These are phyloP conservation scores for Lasioglossum villosulum DNA, from an alignment of 2,888 invertebrate species.

Conservation along the genomic window DNA sequence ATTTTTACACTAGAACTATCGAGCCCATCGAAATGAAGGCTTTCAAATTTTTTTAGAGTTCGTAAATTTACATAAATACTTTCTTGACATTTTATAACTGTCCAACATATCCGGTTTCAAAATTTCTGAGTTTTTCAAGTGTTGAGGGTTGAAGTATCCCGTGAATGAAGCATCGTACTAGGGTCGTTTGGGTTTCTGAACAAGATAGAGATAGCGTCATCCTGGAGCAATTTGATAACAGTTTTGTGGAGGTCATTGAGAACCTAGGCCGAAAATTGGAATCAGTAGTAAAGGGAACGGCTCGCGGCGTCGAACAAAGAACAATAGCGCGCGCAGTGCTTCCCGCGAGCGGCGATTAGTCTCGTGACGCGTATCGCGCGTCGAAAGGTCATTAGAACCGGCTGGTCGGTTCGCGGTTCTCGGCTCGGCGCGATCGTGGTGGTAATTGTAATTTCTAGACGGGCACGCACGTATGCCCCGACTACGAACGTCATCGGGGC, in stretches of 20 bases:
- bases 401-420: conserved; percentile 46
- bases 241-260: not conserved
- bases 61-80: too few relatives aligned
- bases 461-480: conserved; percentile 45
- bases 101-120: too few relatives aligned
- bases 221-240: not conserved
- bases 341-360: conserved; percentile 65
- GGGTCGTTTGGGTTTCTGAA: not conserved
- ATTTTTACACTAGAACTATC: too few relatives aligned
- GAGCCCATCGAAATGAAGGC: too few relatives aligned
- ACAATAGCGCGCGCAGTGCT: conserved; percentile 55
- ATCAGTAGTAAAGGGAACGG: not conserved
- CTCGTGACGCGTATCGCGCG: conserved; percentile 67
- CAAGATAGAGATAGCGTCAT: not conserved
- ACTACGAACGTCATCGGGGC: conserved; percentile 68
- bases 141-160: not conserved
- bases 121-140: too few relatives aligned
- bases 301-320: conserved; percentile 28
- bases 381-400: conserved; percentile 73
- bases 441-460: conserved; percentile 69
- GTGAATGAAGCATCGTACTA: too few relatives aligned
- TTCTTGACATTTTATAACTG: too few relatives aligned
- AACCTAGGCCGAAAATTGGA: not conserved
- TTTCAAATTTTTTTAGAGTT: too few relatives aligned
- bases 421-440: conserved; percentile 49